Base-by-base conservation (phyloP, 2,888 invertebrate genomes). In the Sarcophaga subvicina region DNA sequence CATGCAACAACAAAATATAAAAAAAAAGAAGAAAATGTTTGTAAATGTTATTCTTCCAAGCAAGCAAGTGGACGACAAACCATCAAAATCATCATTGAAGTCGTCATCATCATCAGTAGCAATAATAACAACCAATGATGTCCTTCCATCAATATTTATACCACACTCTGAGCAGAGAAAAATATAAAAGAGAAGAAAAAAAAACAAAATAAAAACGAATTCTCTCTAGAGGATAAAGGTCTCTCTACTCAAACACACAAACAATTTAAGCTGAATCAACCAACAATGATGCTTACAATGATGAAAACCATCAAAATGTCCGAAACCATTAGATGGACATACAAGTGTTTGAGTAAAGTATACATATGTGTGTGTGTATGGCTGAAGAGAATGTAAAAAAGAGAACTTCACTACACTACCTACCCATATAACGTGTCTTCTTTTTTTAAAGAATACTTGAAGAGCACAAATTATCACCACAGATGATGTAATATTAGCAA, bases 281-380 rank as follows among this genome's bases (percentile, higher is more conserved):
- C 80, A 22, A 22, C 54, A 17, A 17, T 5, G 5, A 12, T 54
- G 54, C 5, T 54, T 12, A 54, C 17, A 17, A 54, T 89, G 89
- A 89, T 85, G 89, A 87, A 88, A 88, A 70, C 84, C 88, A 88
- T 89, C 87, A 89, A 89, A 89, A 73, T 89, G 89, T 88, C 88
- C 86, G 81, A 82, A 71, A 71, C 85, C 87, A 89, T 89, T 89
- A 89, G 84, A 88, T 86, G 82, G 78, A 80, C 66, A 54, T 54
- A 54, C 54, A 37, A 37, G 37, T 37, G 37, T 37, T 37, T 37
- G 37, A 37, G 10, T 37, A 37, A 37, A 37, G 37, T 37, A 10
- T 37, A 37, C 12, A 27, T 62, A 20, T 62, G 59, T 11, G 6
- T 6, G 20, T 14, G 71, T 67, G 6, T 3, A 5, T 3, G 25